Percentiles rank a stretch among this genome's conserved stretches.
phyloP scores from a whole-genome alignment of 1,140 invertebrate species.

The Drosophila setifemur region DNA sequence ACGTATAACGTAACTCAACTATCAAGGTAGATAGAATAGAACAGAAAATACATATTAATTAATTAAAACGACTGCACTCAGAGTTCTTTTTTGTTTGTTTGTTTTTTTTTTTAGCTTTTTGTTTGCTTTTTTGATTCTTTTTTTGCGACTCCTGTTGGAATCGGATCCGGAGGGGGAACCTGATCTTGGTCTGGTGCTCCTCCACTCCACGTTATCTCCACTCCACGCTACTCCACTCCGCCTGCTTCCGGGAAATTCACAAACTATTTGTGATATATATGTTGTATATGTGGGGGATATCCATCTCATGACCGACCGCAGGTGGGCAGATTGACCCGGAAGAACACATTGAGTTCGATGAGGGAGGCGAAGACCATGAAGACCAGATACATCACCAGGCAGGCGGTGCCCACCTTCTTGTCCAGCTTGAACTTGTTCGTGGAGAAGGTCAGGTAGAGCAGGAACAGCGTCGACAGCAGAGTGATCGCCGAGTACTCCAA shows the following conservation, averaged over 20 bases:
- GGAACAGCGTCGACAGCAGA: constrained; percentile 89
- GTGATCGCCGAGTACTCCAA: constrained; percentile 92
- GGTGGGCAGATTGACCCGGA: constrained; percentile 91
- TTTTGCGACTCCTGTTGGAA: too few relatives aligned
- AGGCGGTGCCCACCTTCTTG: constrained; percentile 89
- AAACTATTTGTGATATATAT: background rate
- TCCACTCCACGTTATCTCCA: background rate
- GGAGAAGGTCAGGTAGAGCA: constrained; percentile 90
- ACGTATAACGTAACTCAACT: constrained; percentile 81
- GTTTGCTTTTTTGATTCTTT: too few relatives aligned
- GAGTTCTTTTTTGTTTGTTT: constrained; percentile 19
- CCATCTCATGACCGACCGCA: constrained; percentile 83
- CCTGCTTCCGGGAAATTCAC: background rate
- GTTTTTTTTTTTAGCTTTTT: background rate
- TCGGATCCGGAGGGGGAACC: too few relatives aligned
- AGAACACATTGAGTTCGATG: constrained; percentile 94
- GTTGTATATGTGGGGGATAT: too few relatives aligned
- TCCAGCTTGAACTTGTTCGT: constrained; percentile 91
- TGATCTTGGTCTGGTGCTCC: too few relatives aligned
- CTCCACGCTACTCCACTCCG: background rate
- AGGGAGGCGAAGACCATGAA: constrained; percentile 91
- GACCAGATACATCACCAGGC: constrained; percentile 89
- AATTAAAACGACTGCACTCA: constrained; percentile 72
- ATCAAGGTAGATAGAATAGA: constrained; percentile 79
- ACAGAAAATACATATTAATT: constrained; percentile 81